phyloP scores from a whole-genome alignment of 2,797 vertebrate species.

The Acanthurus lineatus region DNA sequence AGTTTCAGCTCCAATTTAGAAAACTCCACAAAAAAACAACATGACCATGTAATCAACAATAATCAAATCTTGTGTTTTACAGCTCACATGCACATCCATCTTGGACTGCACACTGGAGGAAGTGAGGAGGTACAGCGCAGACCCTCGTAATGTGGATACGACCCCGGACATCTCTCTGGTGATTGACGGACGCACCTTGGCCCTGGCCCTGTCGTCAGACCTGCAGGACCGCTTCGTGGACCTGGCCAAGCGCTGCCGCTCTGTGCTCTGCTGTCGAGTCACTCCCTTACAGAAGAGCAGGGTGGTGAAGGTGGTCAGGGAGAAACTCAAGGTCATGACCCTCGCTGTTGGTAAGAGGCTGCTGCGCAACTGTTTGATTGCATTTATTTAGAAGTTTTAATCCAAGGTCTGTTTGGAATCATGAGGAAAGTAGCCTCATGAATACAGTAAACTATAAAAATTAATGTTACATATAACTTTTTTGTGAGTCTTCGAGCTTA shows the following conservation, averaged over 20 bases:
- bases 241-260: conserved; percentile 84
- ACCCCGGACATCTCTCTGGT: conserved; percentile 87
- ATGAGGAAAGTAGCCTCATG: too few relatives aligned
- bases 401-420: too few relatives aligned
- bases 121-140: conserved; percentile 80
- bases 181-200: conserved; percentile 89
- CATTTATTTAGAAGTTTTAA: too few relatives aligned
- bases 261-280: conserved; percentile 92
- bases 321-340: conserved; percentile 90
- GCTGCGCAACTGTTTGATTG: not conserved
- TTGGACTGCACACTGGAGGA: conserved; percentile 91
- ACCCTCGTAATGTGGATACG: conserved; percentile 54
- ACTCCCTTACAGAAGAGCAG: conserved; percentile 93
- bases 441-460: too few relatives aligned
- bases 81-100: conserved; percentile 90
- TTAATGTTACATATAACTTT: not conserved
- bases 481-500: not conserved
- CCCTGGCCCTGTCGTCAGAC: conserved; percentile 86
- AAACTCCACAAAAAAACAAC: not conserved
- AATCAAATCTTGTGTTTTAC: conserved; percentile 37
- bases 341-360: conserved; percentile 90
- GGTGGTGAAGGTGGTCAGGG: conserved; percentile 89
- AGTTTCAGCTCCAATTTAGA: not conserved
- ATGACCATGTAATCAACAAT: conserved; percentile 1
- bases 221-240: conserved; percentile 89